Base-by-base conservation (phyloP, 2,797 vertebrate species). In the Epinephelus awoara region DNA sequence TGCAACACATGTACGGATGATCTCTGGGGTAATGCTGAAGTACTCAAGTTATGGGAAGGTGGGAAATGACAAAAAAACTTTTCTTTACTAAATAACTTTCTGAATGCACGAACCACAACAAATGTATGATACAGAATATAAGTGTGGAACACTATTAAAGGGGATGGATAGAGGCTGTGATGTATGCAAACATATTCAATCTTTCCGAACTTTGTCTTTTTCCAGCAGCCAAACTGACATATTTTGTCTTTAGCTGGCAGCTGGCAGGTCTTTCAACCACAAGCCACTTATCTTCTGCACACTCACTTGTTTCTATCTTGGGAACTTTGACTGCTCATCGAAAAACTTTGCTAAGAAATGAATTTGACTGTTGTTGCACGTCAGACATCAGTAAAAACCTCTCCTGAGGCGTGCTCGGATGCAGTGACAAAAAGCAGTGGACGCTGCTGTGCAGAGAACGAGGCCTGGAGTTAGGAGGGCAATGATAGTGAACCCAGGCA, bases 391-490 rank as follows among this genome's bases (percentile, higher is more conserved):
- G 58, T 46, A 29, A 21, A 10, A 17, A 47, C 40, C n/a, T 4
- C 11, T 55, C 1, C 34, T 2, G 11, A 44, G 46, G 47, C 49
- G 0, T 19, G 51, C 72, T 55, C 7, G 25, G 55, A 64, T 47
- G 71, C 18, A 51, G 63, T 80, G 84, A 75, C 77, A 64, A 71
- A 81, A 49, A 75, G 78, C 1, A 55, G 62, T 11, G 46, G 73
- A 63, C 19, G n/a, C 18, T 21, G 70, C 18, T 70, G 66, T 50
- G 5, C 15, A 17, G 72, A 69, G 67, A 72, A 75, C 73, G 81
- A 63, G 72, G 87, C 85, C 88, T 47, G 63, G 52, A 78, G 90
- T 86, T 59, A 89, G 15, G 63, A 74, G 62, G 59, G 61, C 71
- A 63, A 63, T 1, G 46, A 70, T 38, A 77, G 70, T 67, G 70